A percentile compares a stretch with the other conserved stretches of the same genome.
Evolutionary conservation across 35 echinoderm and acorn worm genomes (phyloP).

Genomic region (Anneissia japonica): DNA sequence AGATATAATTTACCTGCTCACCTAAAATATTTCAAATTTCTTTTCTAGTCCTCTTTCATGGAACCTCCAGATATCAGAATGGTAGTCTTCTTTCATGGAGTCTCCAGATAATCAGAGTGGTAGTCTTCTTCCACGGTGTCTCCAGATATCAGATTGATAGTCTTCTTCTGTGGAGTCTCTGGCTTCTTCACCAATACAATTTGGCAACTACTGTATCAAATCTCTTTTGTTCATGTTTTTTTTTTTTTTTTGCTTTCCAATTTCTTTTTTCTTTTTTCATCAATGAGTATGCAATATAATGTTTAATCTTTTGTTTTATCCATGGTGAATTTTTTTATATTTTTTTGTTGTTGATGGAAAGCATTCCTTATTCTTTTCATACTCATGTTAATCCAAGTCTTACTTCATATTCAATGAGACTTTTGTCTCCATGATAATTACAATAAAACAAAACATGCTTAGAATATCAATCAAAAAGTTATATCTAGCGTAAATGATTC

Average conservation of each 20-base stretch:
- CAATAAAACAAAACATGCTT: neutral
- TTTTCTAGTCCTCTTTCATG: too few species aligned
- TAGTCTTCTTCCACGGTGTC: too few species aligned
- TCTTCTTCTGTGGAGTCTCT: too few species aligned
- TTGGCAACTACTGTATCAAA: neutral
- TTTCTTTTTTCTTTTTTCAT: neutral
- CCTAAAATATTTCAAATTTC: too few species aligned
- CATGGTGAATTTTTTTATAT: neutral
- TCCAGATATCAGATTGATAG: too few species aligned
- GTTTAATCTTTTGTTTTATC: neutral
- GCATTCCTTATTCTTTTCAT: neutral
- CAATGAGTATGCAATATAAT: neutral
- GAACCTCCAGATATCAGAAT: too few species aligned
- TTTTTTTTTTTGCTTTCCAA: slow-evolving; percentile 1
- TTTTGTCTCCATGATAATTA: neutral
- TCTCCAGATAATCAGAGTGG: too few species aligned
- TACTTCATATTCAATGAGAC: neutral
- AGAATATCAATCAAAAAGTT: neutral
- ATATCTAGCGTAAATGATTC: neutral
- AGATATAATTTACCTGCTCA: too few species aligned
- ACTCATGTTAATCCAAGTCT: neutral
- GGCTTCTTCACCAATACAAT: neutral
- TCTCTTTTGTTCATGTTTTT: neutral
- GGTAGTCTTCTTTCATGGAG: too few species aligned
- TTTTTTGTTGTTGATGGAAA: neutral